Evolutionary conservation across 2,797 vertebrate genomes (phyloP).

Genomic region (Chrysocyon brachyurus): DNA sequence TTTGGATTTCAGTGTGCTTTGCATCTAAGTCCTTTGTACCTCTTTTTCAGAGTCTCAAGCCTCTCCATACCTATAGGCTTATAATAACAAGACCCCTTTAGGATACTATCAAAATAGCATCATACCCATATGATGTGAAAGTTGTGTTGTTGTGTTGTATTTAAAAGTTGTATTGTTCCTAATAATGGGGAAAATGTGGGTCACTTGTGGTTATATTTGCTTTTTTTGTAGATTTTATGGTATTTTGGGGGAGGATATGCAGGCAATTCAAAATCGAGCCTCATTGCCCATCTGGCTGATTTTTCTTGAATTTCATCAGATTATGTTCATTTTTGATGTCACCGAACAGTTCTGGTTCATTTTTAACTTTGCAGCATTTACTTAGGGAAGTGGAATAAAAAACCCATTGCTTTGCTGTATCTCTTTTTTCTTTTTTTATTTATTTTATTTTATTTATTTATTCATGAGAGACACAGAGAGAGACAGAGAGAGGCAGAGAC

Average conservation of each 20-base stretch:
- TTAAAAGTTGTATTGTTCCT: background rate
- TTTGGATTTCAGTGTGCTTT: background rate
- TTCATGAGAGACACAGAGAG: too few relatives aligned
- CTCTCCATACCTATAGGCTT: background rate
- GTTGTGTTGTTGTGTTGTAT: background rate
- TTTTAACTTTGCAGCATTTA: slow-evolving; percentile 22
- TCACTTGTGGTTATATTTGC: slow-evolving; percentile 28
- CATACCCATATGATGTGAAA: too few relatives aligned
- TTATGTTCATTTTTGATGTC: background rate
- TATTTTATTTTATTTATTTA: background rate
- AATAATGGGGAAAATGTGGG: background rate
- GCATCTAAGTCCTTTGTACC: background rate
- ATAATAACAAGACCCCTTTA: background rate
- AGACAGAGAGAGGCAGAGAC: too few relatives aligned
- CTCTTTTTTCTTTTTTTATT: background rate
- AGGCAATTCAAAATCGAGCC: background rate
- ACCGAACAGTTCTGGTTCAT: background rate
- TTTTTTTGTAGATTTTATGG: background rate
- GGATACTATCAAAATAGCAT: too few relatives aligned
- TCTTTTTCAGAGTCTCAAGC: background rate
- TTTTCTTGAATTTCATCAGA: slow-evolving; percentile 26
- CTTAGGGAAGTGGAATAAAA: background rate
- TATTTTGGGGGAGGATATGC: background rate
- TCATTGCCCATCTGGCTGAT: background rate
- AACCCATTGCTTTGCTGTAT: background rate